Base-by-base conservation (phyloP, 2,888 invertebrate species). In the Ophioninae sp. region DNA sequence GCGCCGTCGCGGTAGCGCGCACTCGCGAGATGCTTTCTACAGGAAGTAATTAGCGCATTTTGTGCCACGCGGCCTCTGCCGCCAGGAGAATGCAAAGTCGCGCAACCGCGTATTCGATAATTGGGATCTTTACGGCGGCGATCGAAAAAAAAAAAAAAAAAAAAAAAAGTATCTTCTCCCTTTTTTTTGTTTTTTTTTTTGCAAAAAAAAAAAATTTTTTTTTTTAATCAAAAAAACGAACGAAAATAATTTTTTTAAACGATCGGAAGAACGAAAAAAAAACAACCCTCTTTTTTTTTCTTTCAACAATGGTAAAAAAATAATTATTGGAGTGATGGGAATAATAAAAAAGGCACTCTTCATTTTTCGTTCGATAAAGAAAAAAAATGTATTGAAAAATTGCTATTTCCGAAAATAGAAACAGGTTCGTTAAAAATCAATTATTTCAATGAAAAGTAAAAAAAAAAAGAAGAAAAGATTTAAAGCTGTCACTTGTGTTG, bases 1-100 rank as follows among this genome's bases (percentile, higher is more conserved):
- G 73, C 20, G 83, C 72, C 68, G 57, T 70, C 69, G 56, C 30
- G 56, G 72, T 50, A 50, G 17, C 23, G 59, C 74, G 61, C 74
- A 70, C 61, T 50, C 64, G 64, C 79, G 82, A 79, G 79, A 85
- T 86, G 84, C 86, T 87, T 87, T 87, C 87, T 86, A 86, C 82
- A 85, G 87, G 87, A 87, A 87, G 85, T 87, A 86, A 87, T 87
- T 87, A 87, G 86, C 81, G 85, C 85, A 83, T 79, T 82, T 75
- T 74, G 77, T 74, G 82, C 80, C 79, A 76, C 23, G 65, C 17
- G 62, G 82, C 70, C 72, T 41, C 73, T 64, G 77, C 64, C 70
- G 20, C 57, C 81, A 74, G 68, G 68, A 70, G 70, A 79, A 79
- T 78, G 78, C 64, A 65, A n/a, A 41, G 59, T 59, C 64, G 65